A percentile compares a stretch with the other conserved stretches of the same genome.
These are phyloP conservation scores for Phyllopteryx taeniolatus DNA, from an alignment of 2,113 vertebrate species.

Conservation along the genomic window DNA sequence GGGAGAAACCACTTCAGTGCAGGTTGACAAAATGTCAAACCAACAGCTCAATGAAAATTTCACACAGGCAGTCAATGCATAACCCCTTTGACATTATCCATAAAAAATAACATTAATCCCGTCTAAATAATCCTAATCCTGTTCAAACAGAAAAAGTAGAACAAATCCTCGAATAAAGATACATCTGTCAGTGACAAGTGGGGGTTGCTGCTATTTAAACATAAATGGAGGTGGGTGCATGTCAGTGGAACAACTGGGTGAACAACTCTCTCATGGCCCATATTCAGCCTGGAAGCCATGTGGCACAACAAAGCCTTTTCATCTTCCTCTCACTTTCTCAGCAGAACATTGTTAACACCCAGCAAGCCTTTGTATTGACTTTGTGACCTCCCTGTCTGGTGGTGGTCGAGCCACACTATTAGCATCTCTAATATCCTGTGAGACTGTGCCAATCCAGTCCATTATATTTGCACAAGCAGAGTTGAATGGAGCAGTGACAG, in stretches of 20 bases:
- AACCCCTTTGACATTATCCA: constrained; percentile 56
- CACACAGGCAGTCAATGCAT: constrained; percentile 27
- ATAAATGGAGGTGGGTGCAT: constrained; percentile 72
- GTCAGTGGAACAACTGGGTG: constrained; percentile 79
- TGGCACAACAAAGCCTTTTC: constrained; percentile 80
- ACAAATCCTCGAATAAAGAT: constrained; percentile 78
- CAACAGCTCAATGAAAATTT: constrained; percentile 41
- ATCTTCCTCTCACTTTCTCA: constrained; percentile 45
- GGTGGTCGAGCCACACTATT: constrained; percentile 77
- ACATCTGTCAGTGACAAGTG: constrained; percentile 73
- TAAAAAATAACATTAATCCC: constrained; percentile 62
- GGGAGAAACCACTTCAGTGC: constrained; percentile 12
- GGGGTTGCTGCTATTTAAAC: constrained; percentile 79
- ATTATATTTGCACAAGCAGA: neutral
- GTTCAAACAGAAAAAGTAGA: constrained; percentile 49
- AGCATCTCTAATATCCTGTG: constrained; percentile 62
- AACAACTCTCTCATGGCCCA: constrained; percentile 81
- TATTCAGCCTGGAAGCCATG: constrained; percentile 79
- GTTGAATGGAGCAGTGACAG: neutral
- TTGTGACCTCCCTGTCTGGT: constrained; percentile 74
- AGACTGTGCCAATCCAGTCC: constrained; percentile 56
- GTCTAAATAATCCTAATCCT: constrained; percentile 70
- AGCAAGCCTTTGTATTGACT: constrained; percentile 79
- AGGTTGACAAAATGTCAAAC: constrained; percentile 15
- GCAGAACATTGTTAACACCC: constrained; percentile 81